These are phyloP conservation scores for Diarsia rubi DNA, from an alignment of 2,888 invertebrate species.

Conservation along the genomic window DNA sequence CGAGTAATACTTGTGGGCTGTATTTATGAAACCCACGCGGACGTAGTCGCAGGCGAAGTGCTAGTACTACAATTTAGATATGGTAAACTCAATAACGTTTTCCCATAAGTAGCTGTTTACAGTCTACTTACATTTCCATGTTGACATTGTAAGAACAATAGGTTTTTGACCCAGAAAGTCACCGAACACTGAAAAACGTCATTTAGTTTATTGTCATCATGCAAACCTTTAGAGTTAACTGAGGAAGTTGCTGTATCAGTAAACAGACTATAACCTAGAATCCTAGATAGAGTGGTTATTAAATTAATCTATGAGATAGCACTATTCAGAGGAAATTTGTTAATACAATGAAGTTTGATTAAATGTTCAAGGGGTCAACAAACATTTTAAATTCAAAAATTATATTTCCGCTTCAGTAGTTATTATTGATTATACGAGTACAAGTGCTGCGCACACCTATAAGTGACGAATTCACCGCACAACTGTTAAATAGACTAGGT, in stretches of 20 bases:
- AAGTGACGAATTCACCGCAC: too few species aligned
- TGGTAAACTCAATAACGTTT: conserved; percentile 22
- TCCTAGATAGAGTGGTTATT: not conserved
- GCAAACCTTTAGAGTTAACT: conserved; percentile 1
- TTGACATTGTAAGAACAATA: conserved; percentile 46
- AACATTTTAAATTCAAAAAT: too few species aligned
- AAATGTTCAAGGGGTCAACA: not conserved
- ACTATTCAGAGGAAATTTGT: not conserved
- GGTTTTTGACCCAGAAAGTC: conserved; percentile 26
- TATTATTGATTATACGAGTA: too few species aligned
- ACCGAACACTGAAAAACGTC: conserved; percentile 7
- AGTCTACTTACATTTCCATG: conserved; percentile 25
- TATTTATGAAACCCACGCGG: too few species aligned
- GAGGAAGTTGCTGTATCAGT: not conserved
- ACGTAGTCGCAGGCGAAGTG: too few species aligned
- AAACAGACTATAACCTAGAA: not conserved
- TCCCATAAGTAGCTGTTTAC: conserved; percentile 14
- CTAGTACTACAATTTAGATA: conserved; percentile 1
- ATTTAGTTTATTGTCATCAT: not conserved
- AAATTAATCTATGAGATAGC: not conserved
- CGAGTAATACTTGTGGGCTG: too few species aligned
- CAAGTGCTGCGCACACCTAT: too few species aligned
- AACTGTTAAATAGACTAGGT: too few species aligned
- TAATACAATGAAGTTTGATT: not conserved
- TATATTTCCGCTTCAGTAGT: too few species aligned